Evolutionary conservation across 2,113 vertebrate genomes (phyloP), one percentile per base, ranked within the genome.

Genomic region (Microcebus ravelobensis): DNA sequence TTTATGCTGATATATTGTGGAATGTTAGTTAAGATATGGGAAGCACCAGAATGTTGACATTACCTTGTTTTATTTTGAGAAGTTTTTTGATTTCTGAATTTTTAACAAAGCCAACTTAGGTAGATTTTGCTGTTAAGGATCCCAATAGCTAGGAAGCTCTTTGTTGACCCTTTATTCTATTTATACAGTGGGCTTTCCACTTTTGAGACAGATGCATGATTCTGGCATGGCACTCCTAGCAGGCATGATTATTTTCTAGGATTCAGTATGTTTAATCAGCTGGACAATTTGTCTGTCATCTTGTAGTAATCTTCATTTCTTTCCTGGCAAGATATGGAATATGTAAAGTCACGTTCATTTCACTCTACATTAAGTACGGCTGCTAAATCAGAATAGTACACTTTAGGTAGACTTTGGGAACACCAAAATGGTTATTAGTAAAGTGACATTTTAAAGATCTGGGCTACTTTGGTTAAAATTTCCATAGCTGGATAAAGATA

Each of bases 271-370:
- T 83, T 93, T 39, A 91, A 80, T 39, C 50, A 91, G 45, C 57
- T 91, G 25, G 67, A 77, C 80, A 50, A 68, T 57, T 85, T 39
- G 61, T 87, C 61, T 88, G 29, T 89, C 29, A 50, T 55, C 14
- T 92, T 87, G n/a, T 68, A 59, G 63, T 95, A 92, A 80, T n/a
- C 15, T 92, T 70, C 13, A 71, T 90, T 86, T 59, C 42, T 94
- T 90, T 86, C 77, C 45, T 87, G 42, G 27, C 9, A 77, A 90
- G 57, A 82, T 92, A 42, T 0, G 20, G 68, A 77, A 63, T 90
- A 45, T 63, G 36, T n/a, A 52, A 79, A 77, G 48, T 42, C 42
- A 89, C 76, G 42, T 92, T 85, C n/a, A 70, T 94, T 94, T 14
- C 15, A 81, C 17, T 73, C 91, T 87, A 25, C 61, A 67, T 87